Evolutionary conservation across 2,797 vertebrate species (phyloP).

Genomic region (Arnoldichthys spilopterus): DNA sequence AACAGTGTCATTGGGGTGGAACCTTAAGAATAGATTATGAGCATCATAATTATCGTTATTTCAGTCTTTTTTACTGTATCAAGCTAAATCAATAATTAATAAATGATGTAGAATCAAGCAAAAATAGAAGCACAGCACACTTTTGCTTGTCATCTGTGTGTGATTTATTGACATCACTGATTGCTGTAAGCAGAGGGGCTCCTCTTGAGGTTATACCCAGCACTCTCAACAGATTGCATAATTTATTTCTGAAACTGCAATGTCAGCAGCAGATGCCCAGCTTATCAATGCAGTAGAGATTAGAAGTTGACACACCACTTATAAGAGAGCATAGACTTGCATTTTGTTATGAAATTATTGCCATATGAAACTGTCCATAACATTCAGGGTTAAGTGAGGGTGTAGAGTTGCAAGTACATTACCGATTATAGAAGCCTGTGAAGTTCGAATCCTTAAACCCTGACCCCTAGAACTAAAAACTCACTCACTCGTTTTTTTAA

Average conservation of each 20-base stretch:
- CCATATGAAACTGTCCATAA: slow-evolving; percentile 55
- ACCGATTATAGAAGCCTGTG: background rate
- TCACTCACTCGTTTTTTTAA: background rate
- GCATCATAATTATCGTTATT: too few relatives aligned
- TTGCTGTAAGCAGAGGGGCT: slow-evolving; percentile 30
- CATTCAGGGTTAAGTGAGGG: background rate
- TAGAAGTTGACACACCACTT: slow-evolving; percentile 33
- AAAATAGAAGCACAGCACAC: slow-evolving; percentile 5
- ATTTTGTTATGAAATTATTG: slow-evolving; percentile 43
- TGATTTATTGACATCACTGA: slow-evolving; percentile 29
- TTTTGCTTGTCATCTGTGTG: slow-evolving; percentile 15
- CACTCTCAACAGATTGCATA: slow-evolving; percentile 35
- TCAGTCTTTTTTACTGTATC: background rate
- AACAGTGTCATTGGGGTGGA: too few relatives aligned
- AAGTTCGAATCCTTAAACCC: slow-evolving; percentile 57
- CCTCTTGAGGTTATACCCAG: slow-evolving; percentile 30
- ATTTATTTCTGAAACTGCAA: slow-evolving; percentile 34
- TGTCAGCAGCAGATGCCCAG: slow-evolving; percentile 31
- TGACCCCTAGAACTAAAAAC: slow-evolving; percentile 15
- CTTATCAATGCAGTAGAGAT: slow-evolving; percentile 10
- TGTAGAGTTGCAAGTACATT: slow-evolving; percentile 1
- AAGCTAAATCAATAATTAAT: background rate
- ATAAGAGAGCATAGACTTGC: slow-evolving; percentile 12
- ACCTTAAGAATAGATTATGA: too few relatives aligned
- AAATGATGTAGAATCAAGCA: background rate